phyloP scores from a whole-genome alignment of 2,888 invertebrate genomes.

The Scaptomyza tumidula region DNA sequence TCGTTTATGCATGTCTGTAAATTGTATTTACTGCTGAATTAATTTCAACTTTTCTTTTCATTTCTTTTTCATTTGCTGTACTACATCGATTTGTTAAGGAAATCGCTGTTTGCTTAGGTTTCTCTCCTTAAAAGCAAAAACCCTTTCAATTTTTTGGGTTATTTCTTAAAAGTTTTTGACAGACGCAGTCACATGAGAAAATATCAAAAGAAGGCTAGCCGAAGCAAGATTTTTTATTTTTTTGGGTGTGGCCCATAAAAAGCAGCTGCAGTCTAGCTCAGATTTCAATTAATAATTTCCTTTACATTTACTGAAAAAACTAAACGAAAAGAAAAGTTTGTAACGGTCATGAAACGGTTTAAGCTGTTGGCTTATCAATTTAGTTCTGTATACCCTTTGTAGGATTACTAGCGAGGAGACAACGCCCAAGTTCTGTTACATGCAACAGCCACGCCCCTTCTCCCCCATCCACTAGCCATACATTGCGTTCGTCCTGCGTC shows the following conservation, averaged over 20 bases:
- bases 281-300: conserved; percentile 58
- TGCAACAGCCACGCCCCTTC: conserved; percentile 8
- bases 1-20: conserved; percentile 57
- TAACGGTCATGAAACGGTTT: conserved; percentile 15
- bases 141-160: conserved; percentile 39
- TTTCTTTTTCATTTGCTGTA: conserved; percentile 52
- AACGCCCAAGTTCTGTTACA: conserved; percentile 48
- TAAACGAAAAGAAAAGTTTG: conserved; percentile 1
- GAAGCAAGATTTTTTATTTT: background rate
- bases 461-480: background rate
- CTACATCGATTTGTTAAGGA: conserved; percentile 40
- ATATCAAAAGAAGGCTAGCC: conserved; percentile 34
- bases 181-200: conserved; percentile 76
- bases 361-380: conserved; percentile 43
- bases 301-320: background rate
- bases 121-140: conserved; percentile 50
- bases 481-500: background rate
- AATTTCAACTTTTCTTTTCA: conserved; percentile 66
- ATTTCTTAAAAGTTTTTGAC: conserved; percentile 68
- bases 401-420: conserved; percentile 38
- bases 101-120: conserved; percentile 62
- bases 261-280: conserved; percentile 65
- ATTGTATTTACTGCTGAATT: conserved; percentile 79
- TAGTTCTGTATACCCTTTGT: conserved; percentile 39
- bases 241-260: conserved; percentile 55